Evolutionary conservation across 2,113 vertebrate species (phyloP).

Genomic region (Bubo scandiacus): DNA sequence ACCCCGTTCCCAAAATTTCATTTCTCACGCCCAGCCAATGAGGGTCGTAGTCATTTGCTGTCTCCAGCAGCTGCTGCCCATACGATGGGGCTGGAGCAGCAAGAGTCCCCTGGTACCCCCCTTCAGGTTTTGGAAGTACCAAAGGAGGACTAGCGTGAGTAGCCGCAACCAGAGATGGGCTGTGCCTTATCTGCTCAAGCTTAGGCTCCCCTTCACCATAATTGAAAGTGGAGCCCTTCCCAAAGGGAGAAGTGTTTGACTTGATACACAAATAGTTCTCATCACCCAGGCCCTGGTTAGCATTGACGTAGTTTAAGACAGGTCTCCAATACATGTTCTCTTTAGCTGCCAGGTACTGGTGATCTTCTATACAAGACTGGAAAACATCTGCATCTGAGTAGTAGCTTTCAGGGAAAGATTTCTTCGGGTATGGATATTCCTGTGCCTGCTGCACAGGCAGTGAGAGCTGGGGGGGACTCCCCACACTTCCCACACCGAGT

Average conservation of each 20-base stretch:
- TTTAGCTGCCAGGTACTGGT: conserved; percentile 16
- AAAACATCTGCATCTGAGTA: not conserved
- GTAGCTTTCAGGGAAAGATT: not conserved
- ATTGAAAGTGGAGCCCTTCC: not conserved
- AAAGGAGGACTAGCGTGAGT: not conserved
- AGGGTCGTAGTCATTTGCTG: not conserved
- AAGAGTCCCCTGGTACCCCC: not conserved
- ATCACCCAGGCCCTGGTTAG: not conserved
- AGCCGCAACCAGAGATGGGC: not conserved
- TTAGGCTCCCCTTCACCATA: not conserved
- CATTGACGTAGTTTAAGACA: not conserved
- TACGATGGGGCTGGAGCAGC: not conserved
- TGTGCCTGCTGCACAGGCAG: not conserved
- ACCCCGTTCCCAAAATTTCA: conserved; percentile 18
- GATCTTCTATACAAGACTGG: not conserved
- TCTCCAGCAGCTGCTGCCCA: conserved; percentile 34
- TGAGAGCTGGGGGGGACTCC: not conserved
- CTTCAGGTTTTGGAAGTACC: not conserved
- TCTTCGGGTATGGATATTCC: not conserved
- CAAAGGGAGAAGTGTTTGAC: not conserved
- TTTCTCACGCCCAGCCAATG: not conserved
- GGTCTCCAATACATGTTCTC: not conserved
- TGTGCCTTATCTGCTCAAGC: not conserved
- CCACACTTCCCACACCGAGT: accelerated
- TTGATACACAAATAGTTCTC: not conserved